Evolutionary conservation across 2,113 vertebrate genomes (phyloP).

Genomic region (Actenoides lindsayi): DNA sequence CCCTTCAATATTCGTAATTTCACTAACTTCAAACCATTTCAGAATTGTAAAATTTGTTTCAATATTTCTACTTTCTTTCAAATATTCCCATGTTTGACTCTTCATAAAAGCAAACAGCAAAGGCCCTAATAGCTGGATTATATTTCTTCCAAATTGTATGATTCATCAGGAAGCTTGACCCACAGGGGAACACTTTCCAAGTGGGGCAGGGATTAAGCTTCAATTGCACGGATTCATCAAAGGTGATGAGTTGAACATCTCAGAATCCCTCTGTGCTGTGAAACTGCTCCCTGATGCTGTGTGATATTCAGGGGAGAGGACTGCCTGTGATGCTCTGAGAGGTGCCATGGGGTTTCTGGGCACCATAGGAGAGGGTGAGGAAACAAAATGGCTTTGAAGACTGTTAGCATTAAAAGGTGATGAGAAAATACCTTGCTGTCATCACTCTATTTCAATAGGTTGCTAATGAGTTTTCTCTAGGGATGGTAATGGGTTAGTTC

Average conservation of each 20-base stretch:
- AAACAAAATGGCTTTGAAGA: slow-evolving; percentile 53
- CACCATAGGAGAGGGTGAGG: neutral
- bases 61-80: neutral
- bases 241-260: slow-evolving; percentile 13
- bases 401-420: slow-evolving; percentile 55
- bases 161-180: slow-evolving; percentile 37
- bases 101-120: neutral
- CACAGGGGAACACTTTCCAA: slow-evolving; percentile 27
- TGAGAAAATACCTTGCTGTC: slow-evolving; percentile 59
- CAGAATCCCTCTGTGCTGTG: slow-evolving; percentile 29
- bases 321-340: slow-evolving; percentile 5
- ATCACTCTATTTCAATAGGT: slow-evolving; percentile 64
- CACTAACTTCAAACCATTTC: neutral
- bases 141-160: neutral
- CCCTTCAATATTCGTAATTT: neutral
- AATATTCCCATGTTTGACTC: neutral
- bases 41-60: neutral
- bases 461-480: slow-evolving; percentile 63
- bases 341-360: slow-evolving; percentile 17
- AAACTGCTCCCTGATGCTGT: slow-evolving; percentile 39
- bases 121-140: neutral
- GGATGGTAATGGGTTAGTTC: slow-evolving; percentile 54
- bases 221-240: slow-evolving; percentile 44
- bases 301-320: neutral
- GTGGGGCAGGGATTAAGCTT: slow-evolving; percentile 38